phyloP scores from a whole-genome alignment of 2,113 vertebrate species.

The Pao palembangensis region DNA sequence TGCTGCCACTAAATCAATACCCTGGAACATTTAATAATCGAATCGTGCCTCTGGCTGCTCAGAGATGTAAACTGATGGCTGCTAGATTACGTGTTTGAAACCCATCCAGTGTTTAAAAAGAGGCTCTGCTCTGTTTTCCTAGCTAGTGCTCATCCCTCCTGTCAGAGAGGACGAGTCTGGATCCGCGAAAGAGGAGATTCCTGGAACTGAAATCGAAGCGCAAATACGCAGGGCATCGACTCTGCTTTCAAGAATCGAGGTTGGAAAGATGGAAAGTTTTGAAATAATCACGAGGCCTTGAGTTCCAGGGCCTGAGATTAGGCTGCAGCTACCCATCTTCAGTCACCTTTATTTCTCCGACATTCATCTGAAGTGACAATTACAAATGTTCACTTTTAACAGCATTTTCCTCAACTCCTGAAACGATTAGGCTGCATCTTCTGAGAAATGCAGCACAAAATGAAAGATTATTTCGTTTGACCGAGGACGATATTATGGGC shows the following conservation, averaged over 20 bases:
- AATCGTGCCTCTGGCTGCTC: conserved; percentile 2
- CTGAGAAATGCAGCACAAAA: no score
- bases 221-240: conserved; percentile 35
- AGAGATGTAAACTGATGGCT: conserved; percentile 22
- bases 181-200: conserved; percentile 12
- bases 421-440: no score
- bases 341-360: no score
- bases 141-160: conserved; percentile 1
- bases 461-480: no score
- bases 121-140: background rate
- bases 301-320: no score
- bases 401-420: no score
- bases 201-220: conserved; percentile 22
- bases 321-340: no score
- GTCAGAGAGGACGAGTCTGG: conserved; percentile 13
- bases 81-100: conserved; percentile 17
- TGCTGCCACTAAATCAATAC: conserved; percentile 28
- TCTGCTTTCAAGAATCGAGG: conserved; percentile 14
- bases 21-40: conserved; percentile 11
- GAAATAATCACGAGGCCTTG: no score
- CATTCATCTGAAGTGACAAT: no score
- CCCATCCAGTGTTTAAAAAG: conserved; percentile 14
- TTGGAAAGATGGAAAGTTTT: background rate
- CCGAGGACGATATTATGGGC: no score
- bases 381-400: no score